Evolutionary conservation across 2,888 invertebrate genomes (phyloP).

Genomic region (Hyposoter didymator): DNA sequence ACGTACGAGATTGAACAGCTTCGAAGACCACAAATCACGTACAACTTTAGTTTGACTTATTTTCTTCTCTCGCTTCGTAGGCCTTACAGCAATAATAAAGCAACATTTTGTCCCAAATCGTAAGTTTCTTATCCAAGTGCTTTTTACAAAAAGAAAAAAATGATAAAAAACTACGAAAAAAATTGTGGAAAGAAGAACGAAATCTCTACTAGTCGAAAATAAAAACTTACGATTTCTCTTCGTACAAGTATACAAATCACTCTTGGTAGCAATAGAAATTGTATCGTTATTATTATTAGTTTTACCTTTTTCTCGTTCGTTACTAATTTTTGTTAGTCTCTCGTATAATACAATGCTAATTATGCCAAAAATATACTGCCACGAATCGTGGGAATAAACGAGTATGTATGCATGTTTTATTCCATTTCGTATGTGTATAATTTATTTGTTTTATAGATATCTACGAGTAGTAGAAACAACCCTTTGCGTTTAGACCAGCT

Average conservation of each 20-base stretch:
- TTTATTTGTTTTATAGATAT: conserved; percentile 51
- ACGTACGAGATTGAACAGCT: conserved; percentile 41
- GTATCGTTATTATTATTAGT: conserved; percentile 40
- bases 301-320: conserved; percentile 4
- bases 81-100: conserved; percentile 58
- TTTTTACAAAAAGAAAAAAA: conserved; percentile 23
- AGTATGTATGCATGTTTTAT: conserved; percentile 41
- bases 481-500: conserved; percentile 80
- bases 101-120: conserved; percentile 36
- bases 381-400: conserved; percentile 61
- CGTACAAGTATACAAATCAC: conserved; percentile 71
- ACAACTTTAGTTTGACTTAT: conserved; percentile 60
- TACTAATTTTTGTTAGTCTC: neutral
- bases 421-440: conserved; percentile 40
- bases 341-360: conserved; percentile 64
- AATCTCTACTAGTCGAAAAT: neutral
- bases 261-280: conserved; percentile 74
- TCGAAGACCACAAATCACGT: conserved; percentile 58
- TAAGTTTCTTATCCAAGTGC: conserved; percentile 32
- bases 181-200: neutral
- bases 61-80: conserved; percentile 40
- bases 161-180: conserved; percentile 36
- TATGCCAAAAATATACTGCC: conserved; percentile 68
- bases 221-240: conserved; percentile 59
- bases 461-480: conserved; percentile 76